Conservation (phyloP, 37 sponge, comb jelly and placozoan species). For the Chondrosia reniformis region DNA sequence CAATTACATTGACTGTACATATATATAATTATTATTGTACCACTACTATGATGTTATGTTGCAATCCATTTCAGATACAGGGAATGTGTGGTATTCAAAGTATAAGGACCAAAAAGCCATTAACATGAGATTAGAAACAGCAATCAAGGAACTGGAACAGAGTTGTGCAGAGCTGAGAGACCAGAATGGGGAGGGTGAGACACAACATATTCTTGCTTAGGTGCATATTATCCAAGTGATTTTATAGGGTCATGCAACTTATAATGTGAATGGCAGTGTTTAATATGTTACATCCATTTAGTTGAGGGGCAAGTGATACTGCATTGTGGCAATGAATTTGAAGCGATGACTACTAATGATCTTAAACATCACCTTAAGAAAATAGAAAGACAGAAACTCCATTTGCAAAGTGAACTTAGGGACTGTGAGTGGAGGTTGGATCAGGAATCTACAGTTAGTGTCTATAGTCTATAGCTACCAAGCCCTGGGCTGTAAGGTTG, state of each 20-base stretch:
- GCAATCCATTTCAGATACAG: neutral
- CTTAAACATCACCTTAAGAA: slow-evolving; percentile 27
- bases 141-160: slow-evolving; percentile 7
- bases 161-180: slow-evolving; percentile 39
- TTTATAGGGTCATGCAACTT: too few relatives aligned
- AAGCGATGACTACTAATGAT: neutral
- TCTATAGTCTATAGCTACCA: neutral
- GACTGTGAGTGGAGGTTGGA: slow-evolving; percentile 70
- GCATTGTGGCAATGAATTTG: neutral
- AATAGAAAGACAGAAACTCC: slow-evolving; percentile 35
- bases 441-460: slow-evolving; percentile 53
- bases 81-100: neutral
- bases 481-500: neutral
- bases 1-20: too few relatives aligned
- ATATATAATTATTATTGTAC: too few relatives aligned
- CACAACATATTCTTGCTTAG: too few relatives aligned
- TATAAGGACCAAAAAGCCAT: neutral
- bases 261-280: neutral
- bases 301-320: neutral
- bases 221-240: too few relatives aligned
- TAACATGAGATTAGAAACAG: neutral
- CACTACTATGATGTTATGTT: too few relatives aligned
- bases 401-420: slow-evolving; percentile 55
- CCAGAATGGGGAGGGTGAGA: neutral
- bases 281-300: neutral